Evolutionary conservation across 2,113 vertebrate species (phyloP), one percentile per base, ranked within the genome.

Genomic region (Misgurnus anguillicaudatus): DNA sequence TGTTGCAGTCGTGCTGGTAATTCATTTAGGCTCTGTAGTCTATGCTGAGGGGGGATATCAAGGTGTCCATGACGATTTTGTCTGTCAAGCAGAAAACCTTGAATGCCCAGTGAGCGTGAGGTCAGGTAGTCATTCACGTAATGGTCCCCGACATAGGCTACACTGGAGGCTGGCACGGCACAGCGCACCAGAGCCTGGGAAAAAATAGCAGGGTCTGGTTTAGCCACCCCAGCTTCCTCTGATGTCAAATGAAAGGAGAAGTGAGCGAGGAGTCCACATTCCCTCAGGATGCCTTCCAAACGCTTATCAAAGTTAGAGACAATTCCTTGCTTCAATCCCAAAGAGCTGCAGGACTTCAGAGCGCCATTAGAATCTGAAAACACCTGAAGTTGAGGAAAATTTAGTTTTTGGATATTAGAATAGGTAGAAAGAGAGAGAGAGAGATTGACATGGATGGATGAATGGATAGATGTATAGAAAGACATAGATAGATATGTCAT

Each of bases 241-340:
- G 97, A 98, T 4, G 94, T 96, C 80, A 98, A 71, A 67, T 98
- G 77, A 77, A 98, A 98, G 16, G 92, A 90, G 0, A 98, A 99
- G 85, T 96, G 85, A 24, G 91, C 85, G 64, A 88, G 86, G 38
- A 99, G 93, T 60, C 85, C 80, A 74, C 94, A 94, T 10, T 62
- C 88, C 0, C 0, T 70, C 48, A 99, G 88, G 67, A 98, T 87
- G 6, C 24, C 81, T 78, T 95, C 93, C 13, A 99, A 89, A 2
- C 97, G 91, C 2, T 0, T 85, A 77, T 99, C 97, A 3, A 98
- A 99, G 89, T 98, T 99, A 79, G 97, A 99, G 13, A 99, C 81
- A 0, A 96, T 92, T 0, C 90, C 96, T 82, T 95, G 91, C 72
- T 73, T 88, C 77, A 99, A 87, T 9, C 97, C 95, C 0, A 89